These are phyloP conservation scores for Echeneis naucrates DNA, from an alignment of 2,797 vertebrate species.

Conservation along the genomic window DNA sequence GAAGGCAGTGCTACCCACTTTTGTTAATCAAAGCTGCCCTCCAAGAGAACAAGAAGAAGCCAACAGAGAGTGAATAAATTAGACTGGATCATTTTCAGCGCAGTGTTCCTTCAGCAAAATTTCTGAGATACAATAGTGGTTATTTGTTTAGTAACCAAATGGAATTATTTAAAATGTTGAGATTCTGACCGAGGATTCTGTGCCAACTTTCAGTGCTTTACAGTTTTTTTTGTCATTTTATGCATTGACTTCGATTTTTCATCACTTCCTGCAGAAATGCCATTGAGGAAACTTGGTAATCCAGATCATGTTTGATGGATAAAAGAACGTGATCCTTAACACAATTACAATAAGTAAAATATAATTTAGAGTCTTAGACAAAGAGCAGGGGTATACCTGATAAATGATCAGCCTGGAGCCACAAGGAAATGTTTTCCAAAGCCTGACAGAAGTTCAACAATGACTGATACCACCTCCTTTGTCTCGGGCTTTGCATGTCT, in stretches of 20 bases:
- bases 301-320: slow-evolving; percentile 5
- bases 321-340: slow-evolving; percentile 1
- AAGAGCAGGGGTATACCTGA: slow-evolving; percentile 1
- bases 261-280: neutral
- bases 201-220: neutral
- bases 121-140: neutral
- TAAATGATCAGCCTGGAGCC: slow-evolving; percentile 5
- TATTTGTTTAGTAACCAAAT: neutral
- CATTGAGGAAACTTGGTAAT: neutral
- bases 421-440: slow-evolving; percentile 28
- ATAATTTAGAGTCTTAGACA: neutral
- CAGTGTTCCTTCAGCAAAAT: neutral
- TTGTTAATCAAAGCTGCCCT: slow-evolving; percentile 5
- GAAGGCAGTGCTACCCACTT: neutral
- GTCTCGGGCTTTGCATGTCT: slow-evolving; percentile 18
- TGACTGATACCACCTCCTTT: slow-evolving; percentile 8
- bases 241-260: neutral
- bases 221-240: neutral
- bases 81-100: neutral
- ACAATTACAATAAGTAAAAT: neutral
- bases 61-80: neutral
- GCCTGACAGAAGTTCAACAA: slow-evolving; percentile 24
- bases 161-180: neutral
- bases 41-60: neutral
- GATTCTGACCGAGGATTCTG: no score